phyloP scores from a whole-genome alignment of 2,113 vertebrate species.

The Rhinolophus sinicus region DNA sequence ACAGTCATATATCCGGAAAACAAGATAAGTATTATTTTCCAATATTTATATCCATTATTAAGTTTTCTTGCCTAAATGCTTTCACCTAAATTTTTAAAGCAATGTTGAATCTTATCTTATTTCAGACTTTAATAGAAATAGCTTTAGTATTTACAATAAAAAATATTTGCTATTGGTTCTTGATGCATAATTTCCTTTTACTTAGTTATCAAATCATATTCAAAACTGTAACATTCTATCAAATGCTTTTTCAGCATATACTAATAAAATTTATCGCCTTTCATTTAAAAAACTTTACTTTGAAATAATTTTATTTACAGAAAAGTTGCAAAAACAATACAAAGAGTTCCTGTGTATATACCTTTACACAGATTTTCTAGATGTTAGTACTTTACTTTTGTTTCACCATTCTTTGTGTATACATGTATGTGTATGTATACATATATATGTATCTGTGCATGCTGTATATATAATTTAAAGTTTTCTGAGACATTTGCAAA shows the following conservation, averaged over 20 bases:
- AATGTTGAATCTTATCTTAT: background rate
- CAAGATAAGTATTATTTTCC: slow-evolving; percentile 33
- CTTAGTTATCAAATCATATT: background rate
- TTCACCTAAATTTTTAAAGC: slow-evolving; percentile 4
- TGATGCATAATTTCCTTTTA: background rate
- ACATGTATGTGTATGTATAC: background rate
- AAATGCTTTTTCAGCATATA: slow-evolving; percentile 37
- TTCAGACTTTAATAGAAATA: slow-evolving; percentile 25
- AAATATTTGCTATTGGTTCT: background rate
- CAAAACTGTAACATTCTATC: background rate
- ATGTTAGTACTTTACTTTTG: background rate
- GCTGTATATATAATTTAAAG: background rate
- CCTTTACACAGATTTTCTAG: background rate
- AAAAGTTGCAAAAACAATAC: slow-evolving; percentile 51
- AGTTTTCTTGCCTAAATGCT: background rate
- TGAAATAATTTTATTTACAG: slow-evolving; percentile 41
- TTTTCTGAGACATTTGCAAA: slow-evolving; percentile 3
- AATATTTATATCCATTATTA: slow-evolving; percentile 2
- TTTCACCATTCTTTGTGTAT: background rate
- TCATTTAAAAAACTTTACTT: slow-evolving; percentile 9
- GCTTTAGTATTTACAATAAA: background rate
- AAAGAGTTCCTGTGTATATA: background rate
- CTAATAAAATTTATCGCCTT: background rate
- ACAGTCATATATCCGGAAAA: background rate
- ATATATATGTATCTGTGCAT: background rate